A percentile compares a stretch with the other conserved stretches of the same genome.
Conservation (phyloP, 2,888 invertebrate species). For the Chorisops tibialis region DNA sequence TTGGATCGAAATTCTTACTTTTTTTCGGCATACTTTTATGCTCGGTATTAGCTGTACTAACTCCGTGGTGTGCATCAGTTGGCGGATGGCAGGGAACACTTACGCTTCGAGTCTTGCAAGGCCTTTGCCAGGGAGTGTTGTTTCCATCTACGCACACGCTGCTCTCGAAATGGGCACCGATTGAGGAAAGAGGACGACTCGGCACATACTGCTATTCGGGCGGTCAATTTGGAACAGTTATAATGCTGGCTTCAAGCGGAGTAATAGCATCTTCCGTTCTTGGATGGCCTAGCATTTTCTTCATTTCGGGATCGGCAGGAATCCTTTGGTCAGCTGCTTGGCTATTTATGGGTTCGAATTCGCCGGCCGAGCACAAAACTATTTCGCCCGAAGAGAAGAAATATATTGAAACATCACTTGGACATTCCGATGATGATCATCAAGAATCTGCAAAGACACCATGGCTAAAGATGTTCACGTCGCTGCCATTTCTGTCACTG, state of each 20-base stretch:
- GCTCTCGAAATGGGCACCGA: constrained; percentile 69
- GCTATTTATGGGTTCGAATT: constrained; percentile 62
- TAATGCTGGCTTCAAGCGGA: constrained; percentile 72
- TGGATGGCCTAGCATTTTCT: constrained; percentile 79
- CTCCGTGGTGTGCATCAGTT: constrained; percentile 65
- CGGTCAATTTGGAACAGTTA: constrained; percentile 73
- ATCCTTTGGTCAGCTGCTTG: constrained; percentile 61
- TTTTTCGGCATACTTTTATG: constrained; percentile 59
- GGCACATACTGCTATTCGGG: constrained; percentile 68
- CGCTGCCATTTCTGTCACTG: constrained; percentile 72
- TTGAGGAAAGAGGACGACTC: constrained; percentile 65
- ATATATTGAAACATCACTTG: constrained; percentile 66
- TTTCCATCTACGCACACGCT: constrained; percentile 66
- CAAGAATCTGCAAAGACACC: constrained; percentile 57
- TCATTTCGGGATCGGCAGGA: constrained; percentile 65
- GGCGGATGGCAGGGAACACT: constrained; percentile 62
- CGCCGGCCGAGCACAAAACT: constrained; percentile 59
- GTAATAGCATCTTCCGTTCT: constrained; percentile 62
- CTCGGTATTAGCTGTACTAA: constrained; percentile 62
- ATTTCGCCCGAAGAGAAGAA: constrained; percentile 63
- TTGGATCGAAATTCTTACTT: constrained; percentile 66
- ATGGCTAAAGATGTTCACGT: constrained; percentile 71
- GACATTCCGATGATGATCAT: constrained; percentile 44
- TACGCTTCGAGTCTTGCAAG: constrained; percentile 62
- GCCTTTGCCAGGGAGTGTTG: constrained; percentile 65